These are phyloP conservation scores for Calephelis virginiensis DNA, from an alignment of 1,140 invertebrate genomes.

Conservation along the genomic window DNA sequence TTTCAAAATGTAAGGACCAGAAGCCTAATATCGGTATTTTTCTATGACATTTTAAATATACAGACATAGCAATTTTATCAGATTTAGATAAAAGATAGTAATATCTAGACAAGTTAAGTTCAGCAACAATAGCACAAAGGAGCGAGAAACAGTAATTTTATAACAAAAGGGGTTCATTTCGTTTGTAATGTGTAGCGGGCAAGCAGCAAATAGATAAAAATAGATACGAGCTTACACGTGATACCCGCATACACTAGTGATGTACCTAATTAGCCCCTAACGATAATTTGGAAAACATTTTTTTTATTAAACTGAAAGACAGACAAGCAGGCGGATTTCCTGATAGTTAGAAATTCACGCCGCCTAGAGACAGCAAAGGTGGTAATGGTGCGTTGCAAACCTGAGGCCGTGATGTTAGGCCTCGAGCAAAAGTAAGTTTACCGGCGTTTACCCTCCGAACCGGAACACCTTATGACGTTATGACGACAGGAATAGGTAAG, in stretches of 20 bases:
- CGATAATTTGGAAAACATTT: background rate
- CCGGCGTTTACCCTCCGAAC: too few species aligned
- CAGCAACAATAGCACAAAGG: conserved; percentile 21
- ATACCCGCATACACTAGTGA: conserved; percentile 38
- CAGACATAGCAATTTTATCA: too few species aligned
- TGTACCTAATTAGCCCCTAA: conserved; percentile 11
- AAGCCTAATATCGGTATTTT: background rate
- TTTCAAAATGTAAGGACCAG: background rate
- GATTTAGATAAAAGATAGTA: background rate
- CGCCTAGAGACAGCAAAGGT: too few species aligned
- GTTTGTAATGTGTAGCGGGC: conserved; percentile 36
- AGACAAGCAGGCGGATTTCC: too few species aligned
- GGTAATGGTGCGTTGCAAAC: too few species aligned
- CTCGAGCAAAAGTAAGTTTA: too few species aligned
- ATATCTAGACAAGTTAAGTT: conserved; percentile 11
- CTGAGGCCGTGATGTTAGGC: too few species aligned
- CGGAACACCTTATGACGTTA: too few species aligned
- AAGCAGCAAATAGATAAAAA: conserved; percentile 41
- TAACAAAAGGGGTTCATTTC: conserved; percentile 41
- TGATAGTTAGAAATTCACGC: too few species aligned
- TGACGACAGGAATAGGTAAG: too few species aligned
- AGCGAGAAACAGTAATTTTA: conserved; percentile 30
- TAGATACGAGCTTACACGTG: conserved; percentile 43
- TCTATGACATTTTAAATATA: background rate
- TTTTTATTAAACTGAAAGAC: too few species aligned